Percentiles rank a stretch among this genome's conserved stretches.
These are phyloP conservation scores for Aphaenogaster ashmeadi DNA, from an alignment of 1,140 invertebrate genomes.

Conservation along the genomic window DNA sequence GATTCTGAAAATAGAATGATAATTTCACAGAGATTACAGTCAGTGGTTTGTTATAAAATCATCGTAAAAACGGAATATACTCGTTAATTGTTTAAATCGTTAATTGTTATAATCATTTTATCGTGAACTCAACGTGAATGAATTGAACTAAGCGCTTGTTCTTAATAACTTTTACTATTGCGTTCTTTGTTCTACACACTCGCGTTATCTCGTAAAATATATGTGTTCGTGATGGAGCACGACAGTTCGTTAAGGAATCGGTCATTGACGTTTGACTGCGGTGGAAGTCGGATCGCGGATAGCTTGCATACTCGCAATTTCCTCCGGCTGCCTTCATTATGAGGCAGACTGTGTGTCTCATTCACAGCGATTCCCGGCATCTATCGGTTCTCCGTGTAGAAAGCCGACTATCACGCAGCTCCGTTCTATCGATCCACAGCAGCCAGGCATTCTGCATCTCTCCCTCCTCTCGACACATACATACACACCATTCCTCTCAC, in stretches of 20 bases:
- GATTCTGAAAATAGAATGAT: not conserved
- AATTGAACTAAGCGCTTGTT: not conserved
- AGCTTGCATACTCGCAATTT: slow-evolving; percentile 49
- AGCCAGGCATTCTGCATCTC: slow-evolving; percentile 64
- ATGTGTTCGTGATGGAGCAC: not conserved
- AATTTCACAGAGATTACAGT: not conserved
- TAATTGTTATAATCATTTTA: not conserved
- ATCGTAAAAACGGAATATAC: not conserved
- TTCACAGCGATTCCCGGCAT: slow-evolving; percentile 66
- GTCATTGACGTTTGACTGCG: slow-evolving; percentile 15
- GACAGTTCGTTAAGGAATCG: not conserved
- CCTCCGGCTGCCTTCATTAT: slow-evolving; percentile 41
- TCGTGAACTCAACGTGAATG: not conserved
- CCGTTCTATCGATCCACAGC: slow-evolving; percentile 79
- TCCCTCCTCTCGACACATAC: slow-evolving; percentile 33
- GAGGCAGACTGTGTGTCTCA: slow-evolving; percentile 56
- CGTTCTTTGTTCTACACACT: not conserved
- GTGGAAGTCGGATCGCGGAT: not conserved
- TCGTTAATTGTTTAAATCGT: too few species aligned
- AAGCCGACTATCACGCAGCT: slow-evolving; percentile 78
- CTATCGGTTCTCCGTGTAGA: slow-evolving; percentile 71
- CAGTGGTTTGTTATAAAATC: not conserved
- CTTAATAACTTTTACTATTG: not conserved
- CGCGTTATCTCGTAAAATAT: not conserved
- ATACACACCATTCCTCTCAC: not conserved